Conservation (phyloP, 2,797 vertebrate genomes). For the Avahi laniger region DNA sequence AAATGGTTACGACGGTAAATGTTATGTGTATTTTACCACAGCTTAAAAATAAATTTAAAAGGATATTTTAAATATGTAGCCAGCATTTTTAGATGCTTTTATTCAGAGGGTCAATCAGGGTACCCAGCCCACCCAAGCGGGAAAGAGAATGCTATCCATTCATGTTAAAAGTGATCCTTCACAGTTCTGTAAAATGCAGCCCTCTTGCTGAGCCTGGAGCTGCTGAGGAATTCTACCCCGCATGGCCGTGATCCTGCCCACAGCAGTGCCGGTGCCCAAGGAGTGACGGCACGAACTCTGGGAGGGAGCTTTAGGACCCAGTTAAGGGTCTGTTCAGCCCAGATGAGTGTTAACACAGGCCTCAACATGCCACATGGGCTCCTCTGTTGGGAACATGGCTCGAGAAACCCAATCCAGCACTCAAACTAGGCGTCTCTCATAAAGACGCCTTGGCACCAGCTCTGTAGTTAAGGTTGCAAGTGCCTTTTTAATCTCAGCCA, state of each 20-base stretch:
- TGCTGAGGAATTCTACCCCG: neutral
- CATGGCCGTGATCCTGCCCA: neutral
- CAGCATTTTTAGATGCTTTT: constrained; percentile 16
- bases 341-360: neutral
- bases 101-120: neutral
- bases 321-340: neutral
- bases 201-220: neutral
- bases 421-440: neutral
- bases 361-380: neutral
- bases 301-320: neutral
- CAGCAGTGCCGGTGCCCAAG: neutral
- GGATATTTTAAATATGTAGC: neutral
- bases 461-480: neutral
- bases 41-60: neutral
- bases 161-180: neutral
- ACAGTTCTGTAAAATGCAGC: neutral
- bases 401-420: neutral
- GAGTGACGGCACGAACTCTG: neutral
- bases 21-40: neutral
- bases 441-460: neutral
- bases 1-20: neutral
- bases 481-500: neutral
- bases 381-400: neutral
- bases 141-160: neutral
- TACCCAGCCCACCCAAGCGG: neutral